Evolutionary conservation across 2,797 vertebrate genomes (phyloP).

Genomic region (Odontamblyopus rebecca): DNA sequence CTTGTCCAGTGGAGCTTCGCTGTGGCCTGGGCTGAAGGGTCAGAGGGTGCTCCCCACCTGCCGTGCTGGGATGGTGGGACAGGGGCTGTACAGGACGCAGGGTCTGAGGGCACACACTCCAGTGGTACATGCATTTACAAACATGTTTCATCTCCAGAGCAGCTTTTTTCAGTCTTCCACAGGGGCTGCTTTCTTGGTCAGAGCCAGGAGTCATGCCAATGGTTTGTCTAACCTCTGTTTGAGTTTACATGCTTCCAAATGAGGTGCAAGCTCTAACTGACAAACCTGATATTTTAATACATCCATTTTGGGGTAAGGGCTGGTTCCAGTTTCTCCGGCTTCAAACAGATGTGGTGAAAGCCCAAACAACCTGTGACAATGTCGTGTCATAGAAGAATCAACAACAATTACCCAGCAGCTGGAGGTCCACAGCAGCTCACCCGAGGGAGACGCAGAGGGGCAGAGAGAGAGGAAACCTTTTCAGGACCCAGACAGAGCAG

Average conservation of each 20-base stretch:
- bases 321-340: conserved; percentile 44
- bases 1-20: conserved; percentile 55
- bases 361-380: conserved; percentile 28
- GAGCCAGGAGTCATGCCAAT: conserved; percentile 45
- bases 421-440: neutral
- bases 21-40: conserved; percentile 37
- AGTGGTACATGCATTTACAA: conserved; percentile 25
- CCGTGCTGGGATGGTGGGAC: conserved; percentile 53
- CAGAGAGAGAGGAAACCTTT: conserved; percentile 38
- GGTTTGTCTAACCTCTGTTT: conserved; percentile 45
- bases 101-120: conserved; percentile 23
- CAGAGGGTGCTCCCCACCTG: conserved; percentile 62
- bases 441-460: conserved; percentile 14
- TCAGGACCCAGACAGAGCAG: conserved; percentile 39
- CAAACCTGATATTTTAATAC: conserved; percentile 52
- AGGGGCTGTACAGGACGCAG: conserved; percentile 33
- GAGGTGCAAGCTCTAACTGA: conserved; percentile 40
- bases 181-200: conserved; percentile 56
- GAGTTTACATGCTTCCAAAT: conserved; percentile 34
- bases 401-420: conserved; percentile 13
- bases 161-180: conserved; percentile 34
- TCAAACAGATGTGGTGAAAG: conserved; percentile 37
- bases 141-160: conserved; percentile 60
- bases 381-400: conserved; percentile 23
- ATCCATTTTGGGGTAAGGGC: conserved; percentile 49